Percentiles rank a stretch among this genome's conserved stretches.
phyloP scores from a whole-genome alignment of 2,888 invertebrate genomes.

The Capitulum mitella region DNA sequence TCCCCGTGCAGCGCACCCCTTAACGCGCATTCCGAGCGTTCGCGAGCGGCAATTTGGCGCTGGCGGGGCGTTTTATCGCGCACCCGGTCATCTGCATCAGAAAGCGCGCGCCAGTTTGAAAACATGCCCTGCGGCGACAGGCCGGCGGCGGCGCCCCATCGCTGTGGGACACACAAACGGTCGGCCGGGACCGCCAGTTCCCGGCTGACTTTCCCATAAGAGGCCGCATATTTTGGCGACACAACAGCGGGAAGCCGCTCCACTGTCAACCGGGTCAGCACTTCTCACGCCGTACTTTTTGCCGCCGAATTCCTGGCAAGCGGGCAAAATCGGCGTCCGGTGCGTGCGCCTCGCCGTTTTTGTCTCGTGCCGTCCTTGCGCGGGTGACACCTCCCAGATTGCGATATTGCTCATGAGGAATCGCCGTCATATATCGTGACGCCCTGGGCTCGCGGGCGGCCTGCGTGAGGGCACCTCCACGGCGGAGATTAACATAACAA shows the following conservation, averaged over 20 bases:
- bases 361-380: not conserved
- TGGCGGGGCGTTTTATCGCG: too few species aligned
- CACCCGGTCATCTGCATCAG: too few species aligned
- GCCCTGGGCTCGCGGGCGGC: not conserved
- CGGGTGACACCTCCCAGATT: not conserved
- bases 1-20: too few species aligned
- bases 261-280: not conserved
- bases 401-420: not conserved
- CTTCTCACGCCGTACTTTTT: not conserved
- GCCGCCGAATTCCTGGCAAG: not conserved
- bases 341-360: not conserved
- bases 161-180: not conserved
- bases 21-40: too few species aligned
- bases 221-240: not conserved
- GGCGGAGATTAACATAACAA: constrained; percentile 1
- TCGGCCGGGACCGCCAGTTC: too few species aligned
- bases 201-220: not conserved
- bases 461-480: not conserved
- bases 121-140: too few species aligned
- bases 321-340: not conserved
- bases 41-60: too few species aligned
- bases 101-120: too few species aligned
- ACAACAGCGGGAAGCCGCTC: not conserved
- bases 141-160: too few species aligned
- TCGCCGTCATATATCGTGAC: not conserved